Evolutionary conservation across 1,140 invertebrate genomes (phyloP).

Genomic region (Drosophila leontia): DNA sequence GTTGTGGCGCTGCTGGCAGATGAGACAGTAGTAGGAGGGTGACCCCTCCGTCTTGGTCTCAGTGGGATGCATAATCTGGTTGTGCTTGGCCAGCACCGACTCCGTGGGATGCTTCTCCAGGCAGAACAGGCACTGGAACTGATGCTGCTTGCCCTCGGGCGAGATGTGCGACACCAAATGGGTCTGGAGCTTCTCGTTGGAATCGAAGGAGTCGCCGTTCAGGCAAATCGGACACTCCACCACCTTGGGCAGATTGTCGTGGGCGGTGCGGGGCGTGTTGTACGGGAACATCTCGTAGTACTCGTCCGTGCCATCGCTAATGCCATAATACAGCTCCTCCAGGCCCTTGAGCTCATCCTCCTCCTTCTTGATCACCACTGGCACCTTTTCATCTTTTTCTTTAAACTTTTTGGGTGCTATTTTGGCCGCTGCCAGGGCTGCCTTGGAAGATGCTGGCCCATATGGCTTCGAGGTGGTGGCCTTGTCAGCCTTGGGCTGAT

Average conservation of each 20-base stretch:
- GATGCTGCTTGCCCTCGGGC: slow-evolving; percentile 80
- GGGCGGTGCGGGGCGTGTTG: slow-evolving; percentile 57
- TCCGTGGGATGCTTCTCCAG: slow-evolving; percentile 85
- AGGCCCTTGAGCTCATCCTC: slow-evolving; percentile 78
- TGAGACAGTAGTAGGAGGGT: slow-evolving; percentile 88
- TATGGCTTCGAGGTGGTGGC: slow-evolving; percentile 30
- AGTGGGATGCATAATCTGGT: slow-evolving; percentile 86
- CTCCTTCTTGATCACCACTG: slow-evolving; percentile 71
- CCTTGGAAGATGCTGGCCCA: slow-evolving; percentile 19
- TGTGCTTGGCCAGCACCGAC: slow-evolving; percentile 86
- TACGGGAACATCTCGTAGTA: slow-evolving; percentile 75
- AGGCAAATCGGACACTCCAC: slow-evolving; percentile 87
- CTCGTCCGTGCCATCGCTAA: slow-evolving; percentile 71
- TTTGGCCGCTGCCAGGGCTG: neutral
- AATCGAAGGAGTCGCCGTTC: slow-evolving; percentile 85
- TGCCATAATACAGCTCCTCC: slow-evolving; percentile 81
- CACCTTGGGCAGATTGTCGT: slow-evolving; percentile 43
- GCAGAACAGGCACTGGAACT: slow-evolving; percentile 87
- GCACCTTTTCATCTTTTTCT: slow-evolving; percentile 55
- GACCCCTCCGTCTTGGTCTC: slow-evolving; percentile 87
- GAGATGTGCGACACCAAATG: slow-evolving; percentile 90
- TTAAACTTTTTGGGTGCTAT: slow-evolving; percentile 42
- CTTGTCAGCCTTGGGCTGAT: slow-evolving; percentile 35
- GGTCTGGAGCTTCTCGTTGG: slow-evolving; percentile 88
- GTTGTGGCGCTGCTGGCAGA: slow-evolving; percentile 88